Percentiles rank a stretch among this genome's conserved stretches.
Conservation (phyloP, 2,797 vertebrate species). For the Cyprinodon diabolis region DNA sequence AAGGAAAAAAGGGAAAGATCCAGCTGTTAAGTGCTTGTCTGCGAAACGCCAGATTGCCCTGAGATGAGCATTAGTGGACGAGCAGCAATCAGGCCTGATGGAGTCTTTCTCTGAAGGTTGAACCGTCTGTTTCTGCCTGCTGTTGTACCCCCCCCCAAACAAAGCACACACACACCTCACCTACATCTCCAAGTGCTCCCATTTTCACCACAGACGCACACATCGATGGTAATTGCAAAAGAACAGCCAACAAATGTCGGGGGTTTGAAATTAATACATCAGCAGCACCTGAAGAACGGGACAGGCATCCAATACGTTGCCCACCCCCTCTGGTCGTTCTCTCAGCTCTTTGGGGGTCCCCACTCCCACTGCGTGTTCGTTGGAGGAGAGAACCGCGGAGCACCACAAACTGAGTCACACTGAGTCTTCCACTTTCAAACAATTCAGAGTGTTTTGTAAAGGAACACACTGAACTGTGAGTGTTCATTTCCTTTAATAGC, state of each 20-base stretch:
- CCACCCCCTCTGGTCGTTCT: constrained; percentile 1
- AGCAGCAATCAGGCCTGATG: constrained; percentile 53
- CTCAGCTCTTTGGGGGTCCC: constrained; percentile 25
- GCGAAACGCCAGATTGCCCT: constrained; percentile 53
- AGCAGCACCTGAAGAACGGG: constrained; percentile 56
- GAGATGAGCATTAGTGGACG: constrained; percentile 42
- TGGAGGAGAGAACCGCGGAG: constrained; percentile 13
- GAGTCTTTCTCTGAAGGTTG: constrained; percentile 57
- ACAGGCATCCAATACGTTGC: background rate
- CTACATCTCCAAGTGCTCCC: constrained; percentile 32
- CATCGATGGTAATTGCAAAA: constrained; percentile 37
- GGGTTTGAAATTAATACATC: constrained; percentile 62
- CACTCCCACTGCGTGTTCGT: constrained; percentile 40
- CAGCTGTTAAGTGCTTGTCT: constrained; percentile 50
- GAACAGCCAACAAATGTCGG: constrained; percentile 50
- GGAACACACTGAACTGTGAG: constrained; percentile 36
- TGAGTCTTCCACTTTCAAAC: constrained; percentile 45
- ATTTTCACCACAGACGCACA: constrained; percentile 44
- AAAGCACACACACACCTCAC: constrained; percentile 20
- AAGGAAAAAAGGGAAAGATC: constrained; percentile 19
- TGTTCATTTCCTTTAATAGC: constrained; percentile 68
- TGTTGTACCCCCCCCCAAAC: constrained; percentile 29
- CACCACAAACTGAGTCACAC: constrained; percentile 58
- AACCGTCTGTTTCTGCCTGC: constrained; percentile 60
- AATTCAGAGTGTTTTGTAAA: constrained; percentile 41